Conservation (phyloP, 1,140 invertebrate species). For the Tachypleus tridentatus region DNA sequence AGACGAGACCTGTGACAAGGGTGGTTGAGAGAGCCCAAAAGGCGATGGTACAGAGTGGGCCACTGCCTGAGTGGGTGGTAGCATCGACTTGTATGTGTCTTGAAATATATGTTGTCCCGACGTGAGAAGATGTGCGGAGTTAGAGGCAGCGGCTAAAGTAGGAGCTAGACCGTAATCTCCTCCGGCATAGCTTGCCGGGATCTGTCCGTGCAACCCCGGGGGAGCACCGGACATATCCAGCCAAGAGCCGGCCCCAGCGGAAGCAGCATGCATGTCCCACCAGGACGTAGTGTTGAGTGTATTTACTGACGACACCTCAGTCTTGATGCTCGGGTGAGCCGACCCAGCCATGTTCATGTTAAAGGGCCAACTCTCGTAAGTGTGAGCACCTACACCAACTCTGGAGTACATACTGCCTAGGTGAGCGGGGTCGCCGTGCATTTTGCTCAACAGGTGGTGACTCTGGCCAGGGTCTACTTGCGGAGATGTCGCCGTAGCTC, state of each 20-base stretch:
- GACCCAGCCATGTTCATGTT: slow-evolving; percentile 48
- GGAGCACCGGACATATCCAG: slow-evolving; percentile 59
- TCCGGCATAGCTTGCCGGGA: slow-evolving; percentile 60
- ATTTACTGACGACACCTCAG: slow-evolving; percentile 39
- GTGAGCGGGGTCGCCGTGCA: slow-evolving; percentile 25
- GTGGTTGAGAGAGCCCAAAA: slow-evolving; percentile 39
- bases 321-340: slow-evolving; percentile 58
- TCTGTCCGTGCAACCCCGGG: slow-evolving; percentile 33
- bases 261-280: slow-evolving; percentile 80
- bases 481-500: slow-evolving; percentile 33
- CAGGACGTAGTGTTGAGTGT: slow-evolving; percentile 48
- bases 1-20: slow-evolving; percentile 53
- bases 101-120: slow-evolving; percentile 83
- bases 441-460: slow-evolving; percentile 39
- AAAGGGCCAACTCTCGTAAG: slow-evolving; percentile 92
- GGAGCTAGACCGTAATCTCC: slow-evolving; percentile 72
- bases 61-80: slow-evolving; percentile 53
- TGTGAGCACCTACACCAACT: slow-evolving; percentile 46
- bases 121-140: slow-evolving; percentile 61
- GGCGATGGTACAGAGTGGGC: slow-evolving; percentile 47
- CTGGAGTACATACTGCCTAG: slow-evolving; percentile 67
- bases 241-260: slow-evolving; percentile 31
- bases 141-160: slow-evolving; percentile 55
- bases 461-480: slow-evolving; percentile 42
- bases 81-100: slow-evolving; percentile 92